Evolutionary conservation across 2,888 invertebrate genomes (phyloP), one percentile per base, ranked within the genome.

Genomic region (Patella caerulea): DNA sequence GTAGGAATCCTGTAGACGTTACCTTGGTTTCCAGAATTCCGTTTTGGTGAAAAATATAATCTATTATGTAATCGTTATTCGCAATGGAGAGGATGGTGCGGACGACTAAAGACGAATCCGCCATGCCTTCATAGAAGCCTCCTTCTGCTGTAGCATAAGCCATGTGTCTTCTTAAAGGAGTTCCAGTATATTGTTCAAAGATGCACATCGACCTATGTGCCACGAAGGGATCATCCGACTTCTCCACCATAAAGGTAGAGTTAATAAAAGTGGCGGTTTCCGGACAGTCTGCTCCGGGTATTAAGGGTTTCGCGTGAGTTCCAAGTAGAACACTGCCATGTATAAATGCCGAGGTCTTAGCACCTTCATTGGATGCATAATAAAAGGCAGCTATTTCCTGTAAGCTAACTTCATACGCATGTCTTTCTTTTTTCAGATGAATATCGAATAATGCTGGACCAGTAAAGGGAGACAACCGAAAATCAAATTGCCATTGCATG

Each of bases 31-130:
- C 86, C 3, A 88, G 72, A 2, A 80, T 87, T 9, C 88, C 89
- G 79, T 84, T 88, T 74, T 88, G 88, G 71, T 89, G 87, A 73
- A 90, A 88, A 15, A 87, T 82, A 34, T 86, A 87, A 76, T 90
- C 90, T 34, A 88, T 74, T 7, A 89, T 82, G 75, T 90, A 90
- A 74, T 89, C 89, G 77, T 89, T 89, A 77, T 89, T 89, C 3
- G 78, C 81, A 9, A 90, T 79, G 3, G 87, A 81, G 9, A 85
- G 17, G 12, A 88, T 84, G 15, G 86, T 85, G 29, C 89, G 76
- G 0, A 89, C 54, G 2, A 84, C 82, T 1, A 90, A 78, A n/a
- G 85, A 86, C 3, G 81, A 75, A 73, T 85, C 86, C 14, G 78
- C 71, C 83, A 88, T 83, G 0, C 89, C 89, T 34, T 84, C 86